phyloP scores from a whole-genome alignment of 35 echinoderm and acorn worm genomes.

The Ophiothrix spiculata region DNA sequence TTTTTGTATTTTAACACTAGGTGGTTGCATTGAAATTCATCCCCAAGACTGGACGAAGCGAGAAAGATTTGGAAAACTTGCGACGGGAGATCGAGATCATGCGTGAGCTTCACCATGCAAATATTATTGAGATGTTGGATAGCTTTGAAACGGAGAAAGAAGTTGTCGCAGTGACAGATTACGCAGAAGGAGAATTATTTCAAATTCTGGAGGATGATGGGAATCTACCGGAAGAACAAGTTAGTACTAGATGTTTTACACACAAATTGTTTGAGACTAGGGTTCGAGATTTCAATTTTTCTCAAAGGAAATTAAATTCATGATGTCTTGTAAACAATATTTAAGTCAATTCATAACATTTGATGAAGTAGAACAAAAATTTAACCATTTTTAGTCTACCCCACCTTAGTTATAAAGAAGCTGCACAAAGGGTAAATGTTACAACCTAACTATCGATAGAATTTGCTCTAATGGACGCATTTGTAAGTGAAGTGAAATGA shows the following conservation, averaged over 20 bases:
- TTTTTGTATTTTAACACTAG: constrained; percentile 20
- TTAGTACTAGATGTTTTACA: neutral
- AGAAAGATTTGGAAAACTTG: constrained; percentile 89
- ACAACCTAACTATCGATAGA: too few species aligned
- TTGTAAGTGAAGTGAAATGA: too few species aligned
- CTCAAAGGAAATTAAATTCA: too few species aligned
- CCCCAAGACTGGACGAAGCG: constrained; percentile 80
- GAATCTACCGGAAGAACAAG: constrained; percentile 81
- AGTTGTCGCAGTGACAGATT: constrained; percentile 95
- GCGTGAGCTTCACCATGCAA: constrained; percentile 74
- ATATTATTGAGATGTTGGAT: constrained; percentile 98
- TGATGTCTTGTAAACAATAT: too few species aligned
- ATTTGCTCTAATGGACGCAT: too few species aligned
- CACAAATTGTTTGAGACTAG: neutral
- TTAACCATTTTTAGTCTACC: too few species aligned
- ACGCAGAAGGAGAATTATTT: constrained; percentile 96
- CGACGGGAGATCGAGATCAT: constrained; percentile 95
- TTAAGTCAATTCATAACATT: too few species aligned
- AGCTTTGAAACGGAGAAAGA: constrained; percentile 97
- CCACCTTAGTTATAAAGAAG: too few species aligned
- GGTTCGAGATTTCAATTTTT: too few species aligned
- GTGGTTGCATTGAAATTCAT: constrained; percentile 96
- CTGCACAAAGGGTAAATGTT: too few species aligned
- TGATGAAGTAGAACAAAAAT: too few species aligned
- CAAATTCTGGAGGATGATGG: constrained; percentile 98